A percentile compares a stretch with the other conserved stretches of the same genome.
Conservation (phyloP, 2,113 vertebrate genomes). For the Ictalurus furcatus region DNA sequence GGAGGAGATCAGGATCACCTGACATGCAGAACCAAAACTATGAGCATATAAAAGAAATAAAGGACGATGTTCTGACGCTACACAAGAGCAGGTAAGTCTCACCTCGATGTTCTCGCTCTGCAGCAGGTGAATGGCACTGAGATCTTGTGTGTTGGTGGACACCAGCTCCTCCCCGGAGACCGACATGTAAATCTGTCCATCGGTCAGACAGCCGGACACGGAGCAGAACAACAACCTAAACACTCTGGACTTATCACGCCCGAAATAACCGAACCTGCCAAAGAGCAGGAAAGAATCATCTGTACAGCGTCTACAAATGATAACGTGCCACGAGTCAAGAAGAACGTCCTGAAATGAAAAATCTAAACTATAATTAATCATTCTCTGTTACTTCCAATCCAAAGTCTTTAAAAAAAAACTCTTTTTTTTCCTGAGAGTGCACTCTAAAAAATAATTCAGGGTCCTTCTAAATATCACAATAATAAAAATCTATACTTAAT, state of each 20-base stretch:
- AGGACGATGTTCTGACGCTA: background rate
- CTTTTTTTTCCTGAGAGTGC: background rate
- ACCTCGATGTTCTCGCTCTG: conserved; percentile 83
- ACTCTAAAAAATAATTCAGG: too few species aligned
- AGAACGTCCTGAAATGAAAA: too few species aligned
- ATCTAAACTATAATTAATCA: background rate
- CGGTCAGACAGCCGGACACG: conserved; percentile 85
- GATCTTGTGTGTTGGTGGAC: conserved; percentile 78
- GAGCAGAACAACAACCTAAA: conserved; percentile 84
- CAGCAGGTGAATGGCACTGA: conserved; percentile 75
- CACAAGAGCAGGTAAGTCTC: background rate
- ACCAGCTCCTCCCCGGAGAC: conserved; percentile 79
- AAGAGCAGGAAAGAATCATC: background rate
- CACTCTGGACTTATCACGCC: conserved; percentile 75
- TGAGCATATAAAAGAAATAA: background rate
- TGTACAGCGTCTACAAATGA: background rate
- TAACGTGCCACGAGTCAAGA: background rate
- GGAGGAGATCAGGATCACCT: conserved; percentile 84
- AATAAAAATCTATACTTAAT: too few species aligned
- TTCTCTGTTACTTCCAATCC: background rate
- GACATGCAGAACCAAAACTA: background rate
- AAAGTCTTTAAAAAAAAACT: background rate
- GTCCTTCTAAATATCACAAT: too few species aligned
- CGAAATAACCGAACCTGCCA: conserved; percentile 90
- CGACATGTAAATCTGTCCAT: conserved; percentile 80